Conservation (phyloP, 2,797 vertebrate genomes). For the Epinephelus coioides region DNA sequence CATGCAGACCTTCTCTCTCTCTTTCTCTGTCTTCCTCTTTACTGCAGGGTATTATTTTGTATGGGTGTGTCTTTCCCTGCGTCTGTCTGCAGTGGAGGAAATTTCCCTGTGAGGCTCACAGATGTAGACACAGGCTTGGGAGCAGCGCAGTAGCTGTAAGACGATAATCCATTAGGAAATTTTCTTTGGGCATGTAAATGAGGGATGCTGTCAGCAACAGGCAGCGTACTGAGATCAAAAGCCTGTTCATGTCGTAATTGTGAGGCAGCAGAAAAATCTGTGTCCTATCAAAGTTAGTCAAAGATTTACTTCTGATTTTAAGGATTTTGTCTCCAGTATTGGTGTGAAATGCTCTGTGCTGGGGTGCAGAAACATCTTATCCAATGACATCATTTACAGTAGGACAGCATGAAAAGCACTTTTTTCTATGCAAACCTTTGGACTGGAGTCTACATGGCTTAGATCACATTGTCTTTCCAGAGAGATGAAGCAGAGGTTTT, state of each 20-base stretch:
- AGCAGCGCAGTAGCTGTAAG: constrained; percentile 37
- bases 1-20: constrained; percentile 4
- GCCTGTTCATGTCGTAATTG: neutral
- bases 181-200: constrained; percentile 31
- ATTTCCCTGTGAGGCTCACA: constrained; percentile 28
- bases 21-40: constrained; percentile 7
- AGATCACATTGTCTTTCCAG: too few relatives aligned
- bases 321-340: neutral
- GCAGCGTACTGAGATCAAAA: constrained; percentile 11
- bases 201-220: constrained; percentile 29
- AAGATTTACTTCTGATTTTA: neutral
- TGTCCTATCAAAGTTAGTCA: neutral
- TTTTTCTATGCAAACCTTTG: too few relatives aligned
- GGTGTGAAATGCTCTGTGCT: neutral
- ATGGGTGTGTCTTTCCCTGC: constrained; percentile 61
- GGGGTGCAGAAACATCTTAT: neutral
- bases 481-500: neutral
- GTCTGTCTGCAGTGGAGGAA: constrained; percentile 58
- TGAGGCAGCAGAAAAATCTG: neutral
- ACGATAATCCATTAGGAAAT: constrained; percentile 4
- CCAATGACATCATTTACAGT: neutral
- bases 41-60: constrained; percentile 48
- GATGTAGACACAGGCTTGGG: constrained; percentile 40
- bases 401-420: neutral
- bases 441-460: too few relatives aligned